Evolutionary conservation across 1,140 invertebrate genomes (phyloP).

Genomic region (Probaryconus sp.): DNA sequence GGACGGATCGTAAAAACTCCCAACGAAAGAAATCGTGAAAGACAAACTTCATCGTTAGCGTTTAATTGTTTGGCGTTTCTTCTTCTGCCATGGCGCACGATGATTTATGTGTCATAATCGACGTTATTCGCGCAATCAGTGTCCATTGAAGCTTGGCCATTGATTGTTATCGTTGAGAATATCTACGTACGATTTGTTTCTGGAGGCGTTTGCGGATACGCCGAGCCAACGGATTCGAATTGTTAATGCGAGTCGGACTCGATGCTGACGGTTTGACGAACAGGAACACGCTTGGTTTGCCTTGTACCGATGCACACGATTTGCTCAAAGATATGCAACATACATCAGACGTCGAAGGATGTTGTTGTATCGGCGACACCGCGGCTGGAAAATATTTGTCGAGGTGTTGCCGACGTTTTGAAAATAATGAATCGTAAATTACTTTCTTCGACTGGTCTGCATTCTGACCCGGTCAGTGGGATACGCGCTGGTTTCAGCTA

Average conservation of each 20-base stretch:
- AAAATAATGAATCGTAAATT: conserved; percentile 68
- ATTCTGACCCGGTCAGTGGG: conserved; percentile 51
- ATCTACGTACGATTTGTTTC: too few relatives aligned
- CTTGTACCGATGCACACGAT: too few relatives aligned
- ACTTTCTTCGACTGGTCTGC: conserved; percentile 45
- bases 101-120: conserved; percentile 51
- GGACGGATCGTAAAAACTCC: conserved; percentile 53
- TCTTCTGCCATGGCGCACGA: conserved; percentile 2
- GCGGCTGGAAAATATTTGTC: too few relatives aligned
- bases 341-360: too few relatives aligned
- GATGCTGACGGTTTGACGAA: too few relatives aligned
- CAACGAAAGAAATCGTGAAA: conserved; percentile 21
- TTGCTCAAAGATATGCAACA: too few relatives aligned
- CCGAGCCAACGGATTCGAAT: too few relatives aligned
- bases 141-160: not conserved
- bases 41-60: conserved; percentile 49
- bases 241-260: too few relatives aligned
- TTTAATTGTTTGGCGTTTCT: conserved; percentile 47
- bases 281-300: too few relatives aligned
- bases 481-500: too few relatives aligned
- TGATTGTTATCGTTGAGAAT: conserved; percentile 23
- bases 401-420: conserved; percentile 32
- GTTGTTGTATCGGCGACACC: too few relatives aligned
- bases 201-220: too few relatives aligned
- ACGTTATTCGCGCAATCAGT: conserved; percentile 36